A percentile compares a stretch with the other conserved stretches of the same genome.
Evolutionary conservation across 2,888 invertebrate species (phyloP).

Genomic region (Eristalinus aeneus): DNA sequence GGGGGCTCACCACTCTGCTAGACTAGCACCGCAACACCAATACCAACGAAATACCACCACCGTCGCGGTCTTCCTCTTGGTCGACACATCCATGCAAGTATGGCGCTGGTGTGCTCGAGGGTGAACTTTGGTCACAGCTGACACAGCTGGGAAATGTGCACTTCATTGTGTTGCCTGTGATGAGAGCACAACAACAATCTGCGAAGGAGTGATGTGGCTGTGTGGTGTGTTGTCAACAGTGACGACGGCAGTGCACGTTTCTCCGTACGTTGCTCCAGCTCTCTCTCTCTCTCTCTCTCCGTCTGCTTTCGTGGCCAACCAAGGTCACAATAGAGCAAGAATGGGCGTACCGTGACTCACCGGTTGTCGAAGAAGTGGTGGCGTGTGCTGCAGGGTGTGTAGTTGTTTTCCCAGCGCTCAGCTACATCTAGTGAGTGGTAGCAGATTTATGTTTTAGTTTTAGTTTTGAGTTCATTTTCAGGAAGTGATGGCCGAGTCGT

Average conservation of each 20-base stretch:
- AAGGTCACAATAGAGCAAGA: constrained; percentile 51
- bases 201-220: constrained; percentile 32
- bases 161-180: background rate
- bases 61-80: background rate
- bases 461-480: background rate
- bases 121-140: constrained; percentile 44
- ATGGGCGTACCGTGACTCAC: constrained; percentile 22
- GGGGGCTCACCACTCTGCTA: constrained; percentile 50
- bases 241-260: background rate
- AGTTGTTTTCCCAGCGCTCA: background rate
- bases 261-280: background rate
- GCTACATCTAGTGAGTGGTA: constrained; percentile 45
- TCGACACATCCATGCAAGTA: background rate
- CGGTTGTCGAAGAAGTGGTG: background rate
- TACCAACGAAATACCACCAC: constrained; percentile 8
- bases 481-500: background rate
- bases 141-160: constrained; percentile 30
- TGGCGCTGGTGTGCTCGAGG: background rate
- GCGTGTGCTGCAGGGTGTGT: background rate
- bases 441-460: too few relatives aligned
- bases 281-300: constrained; percentile 21
- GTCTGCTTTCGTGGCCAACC: constrained; percentile 56
- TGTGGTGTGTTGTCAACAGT: constrained; percentile 29
- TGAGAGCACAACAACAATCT: background rate
- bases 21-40: constrained; percentile 6